Conservation (phyloP, 2,797 vertebrate genomes). For the Gallinago nigripennis region DNA sequence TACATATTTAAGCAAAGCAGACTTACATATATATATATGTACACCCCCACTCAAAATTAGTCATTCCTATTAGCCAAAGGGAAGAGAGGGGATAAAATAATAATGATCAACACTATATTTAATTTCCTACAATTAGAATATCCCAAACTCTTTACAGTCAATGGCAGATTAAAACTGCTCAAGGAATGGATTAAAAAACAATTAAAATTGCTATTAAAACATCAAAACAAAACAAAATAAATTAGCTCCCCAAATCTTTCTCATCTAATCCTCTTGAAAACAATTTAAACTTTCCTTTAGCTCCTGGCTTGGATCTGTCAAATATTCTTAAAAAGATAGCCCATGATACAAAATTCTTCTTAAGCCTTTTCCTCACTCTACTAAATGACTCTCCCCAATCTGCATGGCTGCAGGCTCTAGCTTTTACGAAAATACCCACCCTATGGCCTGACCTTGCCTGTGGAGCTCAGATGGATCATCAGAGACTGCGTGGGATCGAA, state of each 20-base stretch:
- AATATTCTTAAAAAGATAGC: constrained; percentile 21
- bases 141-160: constrained; percentile 6
- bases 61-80: not conserved
- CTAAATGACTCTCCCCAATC: not conserved
- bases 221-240: constrained; percentile 45
- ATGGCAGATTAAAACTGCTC: constrained; percentile 34
- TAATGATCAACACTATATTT: not conserved
- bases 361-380: not conserved
- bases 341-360: not conserved
- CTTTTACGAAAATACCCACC: not conserved
- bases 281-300: constrained; percentile 50
- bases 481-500: accelerated
- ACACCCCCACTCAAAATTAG: not conserved
- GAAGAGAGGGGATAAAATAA: not conserved
- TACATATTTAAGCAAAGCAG: not conserved
- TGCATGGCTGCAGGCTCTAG: not conserved
- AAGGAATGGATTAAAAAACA: constrained; percentile 45
- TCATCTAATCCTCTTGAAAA: constrained; percentile 57
- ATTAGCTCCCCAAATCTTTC: constrained; percentile 44
- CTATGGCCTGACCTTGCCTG: accelerated
- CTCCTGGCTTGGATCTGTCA: constrained; percentile 26
- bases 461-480: not conserved
- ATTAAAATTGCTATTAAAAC: constrained; percentile 47
- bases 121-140: constrained; percentile 11
- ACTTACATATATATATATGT: not conserved